phyloP scores from a whole-genome alignment of 2,888 invertebrate species.

The Agrochola litura region DNA sequence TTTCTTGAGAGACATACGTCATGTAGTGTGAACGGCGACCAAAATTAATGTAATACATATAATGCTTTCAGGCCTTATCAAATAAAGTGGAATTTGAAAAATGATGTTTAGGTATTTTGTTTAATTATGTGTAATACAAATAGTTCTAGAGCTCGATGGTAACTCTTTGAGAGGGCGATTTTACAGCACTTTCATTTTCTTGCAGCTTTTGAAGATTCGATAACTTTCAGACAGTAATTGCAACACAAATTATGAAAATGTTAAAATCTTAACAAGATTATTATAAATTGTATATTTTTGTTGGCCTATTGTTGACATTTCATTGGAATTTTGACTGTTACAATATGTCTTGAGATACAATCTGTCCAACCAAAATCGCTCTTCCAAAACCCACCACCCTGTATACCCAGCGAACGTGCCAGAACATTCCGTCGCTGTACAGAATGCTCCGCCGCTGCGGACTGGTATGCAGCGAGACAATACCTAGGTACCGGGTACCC shows the following conservation, averaged over 20 bases:
- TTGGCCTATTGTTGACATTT: background rate
- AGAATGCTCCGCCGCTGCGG: slow-evolving; percentile 65
- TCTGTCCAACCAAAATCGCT: background rate
- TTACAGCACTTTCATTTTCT: background rate
- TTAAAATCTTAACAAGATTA: too few species aligned
- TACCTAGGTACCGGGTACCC: slow-evolving; percentile 37
- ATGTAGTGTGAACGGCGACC: too few species aligned
- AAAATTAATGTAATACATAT: background rate
- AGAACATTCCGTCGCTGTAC: slow-evolving; percentile 67
- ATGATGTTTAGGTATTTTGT: background rate
- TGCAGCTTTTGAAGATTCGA: background rate
- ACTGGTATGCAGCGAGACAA: slow-evolving; percentile 64
- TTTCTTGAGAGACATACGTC: background rate
- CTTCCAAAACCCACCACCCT: slow-evolving; percentile 9
- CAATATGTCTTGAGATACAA: background rate
- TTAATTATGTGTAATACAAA: background rate
- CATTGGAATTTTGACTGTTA: background rate
- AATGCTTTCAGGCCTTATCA: background rate
- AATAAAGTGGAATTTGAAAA: background rate
- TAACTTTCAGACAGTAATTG: background rate
- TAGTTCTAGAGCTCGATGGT: background rate
- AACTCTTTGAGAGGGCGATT: too few species aligned
- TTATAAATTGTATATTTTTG: background rate
- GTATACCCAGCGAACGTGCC: slow-evolving; percentile 62
- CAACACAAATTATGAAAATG: background rate